Evolutionary conservation across 2,888 invertebrate genomes (phyloP).

Genomic region (Agrochola lota): DNA sequence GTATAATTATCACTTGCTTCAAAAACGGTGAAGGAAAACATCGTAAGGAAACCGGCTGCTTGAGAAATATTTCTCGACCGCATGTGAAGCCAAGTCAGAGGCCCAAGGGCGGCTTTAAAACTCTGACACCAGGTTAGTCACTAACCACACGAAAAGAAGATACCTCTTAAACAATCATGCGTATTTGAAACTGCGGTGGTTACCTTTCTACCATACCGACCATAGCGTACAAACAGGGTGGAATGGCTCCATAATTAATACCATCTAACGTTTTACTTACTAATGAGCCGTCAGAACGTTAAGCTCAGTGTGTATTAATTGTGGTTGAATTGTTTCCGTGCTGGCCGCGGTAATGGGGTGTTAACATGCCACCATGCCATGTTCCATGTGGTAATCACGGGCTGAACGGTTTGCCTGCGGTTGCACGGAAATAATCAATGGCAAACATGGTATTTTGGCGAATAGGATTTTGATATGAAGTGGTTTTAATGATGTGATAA

Average conservation of each 20-base stretch:
- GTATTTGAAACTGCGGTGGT: not conserved
- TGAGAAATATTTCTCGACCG: too few species aligned
- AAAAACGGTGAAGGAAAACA: too few species aligned
- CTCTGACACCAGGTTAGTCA: too few species aligned
- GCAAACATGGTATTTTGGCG: constrained; percentile 23
- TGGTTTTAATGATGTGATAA: constrained; percentile 5
- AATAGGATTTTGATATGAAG: not conserved
- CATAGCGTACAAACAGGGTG: not conserved
- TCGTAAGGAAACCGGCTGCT: too few species aligned
- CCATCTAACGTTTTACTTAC: constrained; percentile 17
- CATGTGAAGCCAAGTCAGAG: too few species aligned
- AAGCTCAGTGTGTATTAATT: constrained; percentile 62
- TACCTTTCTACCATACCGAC: not conserved
- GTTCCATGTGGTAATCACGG: constrained; percentile 47
- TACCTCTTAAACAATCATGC: not conserved
- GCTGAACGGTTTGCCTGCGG: constrained; percentile 40
- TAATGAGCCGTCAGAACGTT: constrained; percentile 68
- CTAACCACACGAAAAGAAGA: too few species aligned
- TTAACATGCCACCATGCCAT: constrained; percentile 70
- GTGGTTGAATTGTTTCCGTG: constrained; percentile 70
- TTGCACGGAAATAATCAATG: constrained; percentile 21
- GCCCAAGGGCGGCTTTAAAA: too few species aligned
- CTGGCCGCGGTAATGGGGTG: constrained; percentile 64
- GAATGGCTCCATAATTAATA: constrained; percentile 24
- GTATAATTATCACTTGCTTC: too few species aligned